Conservation (phyloP, 2,113 vertebrate species). For the Tenebrosternarchus preto region DNA sequence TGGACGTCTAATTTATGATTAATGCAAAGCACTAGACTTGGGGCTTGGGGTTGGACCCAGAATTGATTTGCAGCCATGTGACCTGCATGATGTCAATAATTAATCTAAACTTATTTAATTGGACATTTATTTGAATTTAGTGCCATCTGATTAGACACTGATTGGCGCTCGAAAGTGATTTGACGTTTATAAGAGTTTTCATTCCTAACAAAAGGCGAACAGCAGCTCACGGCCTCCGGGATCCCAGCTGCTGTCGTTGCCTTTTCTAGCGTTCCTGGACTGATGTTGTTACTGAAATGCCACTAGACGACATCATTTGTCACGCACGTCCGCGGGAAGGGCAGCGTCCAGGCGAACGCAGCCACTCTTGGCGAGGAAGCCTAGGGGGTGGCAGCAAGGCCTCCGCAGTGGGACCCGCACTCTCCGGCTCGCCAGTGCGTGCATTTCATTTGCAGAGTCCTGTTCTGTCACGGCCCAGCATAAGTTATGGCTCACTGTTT, state of each 20-base stretch:
- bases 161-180: background rate
- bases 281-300: too few species aligned
- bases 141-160: constrained; percentile 15
- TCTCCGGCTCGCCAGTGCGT: background rate
- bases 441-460: constrained; percentile 29
- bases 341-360: too few species aligned
- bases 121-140: constrained; percentile 47
- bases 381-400: too few species aligned
- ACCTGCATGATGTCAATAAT: constrained; percentile 37
- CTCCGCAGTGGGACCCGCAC: background rate
- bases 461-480: background rate
- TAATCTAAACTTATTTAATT: constrained; percentile 45
- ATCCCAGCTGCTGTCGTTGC: too few species aligned
- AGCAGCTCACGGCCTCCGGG: background rate
- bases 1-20: constrained; percentile 41
- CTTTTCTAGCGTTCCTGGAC: too few species aligned
- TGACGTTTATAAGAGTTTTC: constrained; percentile 24
- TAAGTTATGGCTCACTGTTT: constrained; percentile 42
- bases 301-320: too few species aligned
- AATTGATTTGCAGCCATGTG: constrained; percentile 27
- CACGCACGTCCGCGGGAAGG: too few species aligned
- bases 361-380: too few species aligned
- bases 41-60: background rate
- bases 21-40: constrained; percentile 14
- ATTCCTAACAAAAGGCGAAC: constrained; percentile 17